Conservation (phyloP, 2,888 invertebrate genomes). For the Drosophila peninsularis region DNA sequence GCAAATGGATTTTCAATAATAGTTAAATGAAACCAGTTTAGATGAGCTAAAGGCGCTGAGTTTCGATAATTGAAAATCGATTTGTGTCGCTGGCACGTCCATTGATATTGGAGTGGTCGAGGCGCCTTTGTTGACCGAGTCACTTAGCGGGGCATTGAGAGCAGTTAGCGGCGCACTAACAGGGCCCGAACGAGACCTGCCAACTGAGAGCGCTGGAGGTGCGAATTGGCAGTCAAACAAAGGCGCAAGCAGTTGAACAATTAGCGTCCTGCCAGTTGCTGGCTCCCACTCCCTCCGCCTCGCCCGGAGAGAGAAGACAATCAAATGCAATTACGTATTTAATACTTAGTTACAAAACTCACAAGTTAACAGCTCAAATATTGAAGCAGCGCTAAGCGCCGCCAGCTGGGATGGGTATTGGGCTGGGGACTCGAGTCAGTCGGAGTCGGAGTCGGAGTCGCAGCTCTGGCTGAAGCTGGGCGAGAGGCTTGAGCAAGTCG, state of each 20-base stretch:
- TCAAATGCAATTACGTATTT: constrained; percentile 63
- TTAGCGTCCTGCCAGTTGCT: constrained; percentile 53
- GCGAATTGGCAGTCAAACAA: constrained; percentile 73
- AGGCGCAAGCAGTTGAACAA: constrained; percentile 78
- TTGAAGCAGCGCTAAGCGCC: constrained; percentile 70
- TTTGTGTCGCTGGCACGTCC: constrained; percentile 2
- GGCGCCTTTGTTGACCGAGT: constrained; percentile 70
- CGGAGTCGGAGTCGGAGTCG: not conserved
- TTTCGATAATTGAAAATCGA: constrained; percentile 7
- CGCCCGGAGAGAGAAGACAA: constrained; percentile 50
- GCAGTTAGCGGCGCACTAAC: constrained; percentile 70
- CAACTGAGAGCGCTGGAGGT: constrained; percentile 47
- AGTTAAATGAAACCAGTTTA: constrained; percentile 3
- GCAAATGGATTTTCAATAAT: too few species aligned
- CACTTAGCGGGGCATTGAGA: constrained; percentile 79
- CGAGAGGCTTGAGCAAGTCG: constrained; percentile 27
- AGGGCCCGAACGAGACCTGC: not conserved
- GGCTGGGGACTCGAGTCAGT: constrained; percentile 2
- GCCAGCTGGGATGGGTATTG: constrained; percentile 19
- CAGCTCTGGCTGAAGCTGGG: constrained; percentile 1
- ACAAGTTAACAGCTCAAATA: constrained; percentile 63
- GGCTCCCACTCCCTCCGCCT: not conserved
- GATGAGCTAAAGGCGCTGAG: constrained; percentile 5
- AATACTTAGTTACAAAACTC: constrained; percentile 52
- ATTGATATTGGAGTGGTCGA: constrained; percentile 12